Evolutionary conservation across 2,113 vertebrate genomes (phyloP).

Genomic region (Chloebia gouldiae): DNA sequence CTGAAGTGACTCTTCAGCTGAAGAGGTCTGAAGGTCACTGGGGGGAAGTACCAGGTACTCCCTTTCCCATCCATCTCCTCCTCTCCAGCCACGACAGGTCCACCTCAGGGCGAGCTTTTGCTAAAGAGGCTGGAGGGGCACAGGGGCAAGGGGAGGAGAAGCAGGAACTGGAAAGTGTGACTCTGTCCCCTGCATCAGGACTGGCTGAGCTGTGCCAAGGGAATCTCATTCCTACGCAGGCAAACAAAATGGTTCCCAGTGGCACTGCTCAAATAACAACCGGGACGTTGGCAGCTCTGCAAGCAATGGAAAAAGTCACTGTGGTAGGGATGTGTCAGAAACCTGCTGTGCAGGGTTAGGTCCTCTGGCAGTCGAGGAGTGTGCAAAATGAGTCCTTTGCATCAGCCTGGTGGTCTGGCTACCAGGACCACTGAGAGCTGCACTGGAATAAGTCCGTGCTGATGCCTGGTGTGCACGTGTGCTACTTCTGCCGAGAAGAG

Average conservation of each 20-base stretch:
- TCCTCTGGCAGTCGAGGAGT: background rate
- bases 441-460: background rate
- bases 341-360: background rate
- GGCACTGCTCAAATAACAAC: background rate
- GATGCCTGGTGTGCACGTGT: background rate
- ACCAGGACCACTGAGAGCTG: background rate
- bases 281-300: background rate
- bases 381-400: background rate
- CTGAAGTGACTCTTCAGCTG: background rate
- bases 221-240: background rate
- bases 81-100: background rate
- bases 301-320: background rate
- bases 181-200: background rate
- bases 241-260: background rate
- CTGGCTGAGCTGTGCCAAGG: background rate
- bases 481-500: background rate
- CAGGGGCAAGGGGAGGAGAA: background rate
- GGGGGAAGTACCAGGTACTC: constrained; percentile 17
- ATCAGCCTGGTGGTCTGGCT: background rate
- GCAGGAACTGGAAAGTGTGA: background rate
- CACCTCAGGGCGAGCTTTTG: background rate
- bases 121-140: background rate
- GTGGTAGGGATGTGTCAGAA: background rate
- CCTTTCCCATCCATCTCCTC: constrained; percentile 10
- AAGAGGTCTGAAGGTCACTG: background rate